These are phyloP conservation scores for Melipona bicolor DNA, from an alignment of 2,888 invertebrate species.

Conservation along the genomic window DNA sequence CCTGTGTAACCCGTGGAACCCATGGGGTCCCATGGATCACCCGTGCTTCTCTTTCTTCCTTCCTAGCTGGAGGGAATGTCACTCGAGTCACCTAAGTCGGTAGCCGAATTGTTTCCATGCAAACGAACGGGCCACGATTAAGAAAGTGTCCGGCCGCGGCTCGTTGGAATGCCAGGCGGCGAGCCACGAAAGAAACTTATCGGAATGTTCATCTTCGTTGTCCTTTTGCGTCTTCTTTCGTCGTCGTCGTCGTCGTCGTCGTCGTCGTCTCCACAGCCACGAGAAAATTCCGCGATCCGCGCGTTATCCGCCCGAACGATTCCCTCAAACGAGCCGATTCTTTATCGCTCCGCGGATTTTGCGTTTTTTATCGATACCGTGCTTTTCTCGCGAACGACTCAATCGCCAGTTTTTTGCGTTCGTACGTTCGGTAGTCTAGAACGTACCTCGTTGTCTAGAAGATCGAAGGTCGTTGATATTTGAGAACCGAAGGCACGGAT, in stretches of 20 bases:
- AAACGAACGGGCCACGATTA: constrained; percentile 73
- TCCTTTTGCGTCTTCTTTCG: constrained; percentile 56
- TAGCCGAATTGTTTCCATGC: constrained; percentile 75
- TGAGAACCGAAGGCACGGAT: not conserved
- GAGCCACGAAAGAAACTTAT: constrained; percentile 65
- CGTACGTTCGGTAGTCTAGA: not conserved
- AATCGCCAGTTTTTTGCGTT: constrained; percentile 5
- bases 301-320: constrained; percentile 4
- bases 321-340: constrained; percentile 1
- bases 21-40: constrained; percentile 76
- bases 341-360: not conserved
- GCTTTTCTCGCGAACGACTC: constrained; percentile 8
- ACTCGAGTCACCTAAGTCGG: constrained; percentile 73
- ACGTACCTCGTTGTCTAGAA: not conserved
- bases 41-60: constrained; percentile 45
- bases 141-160: constrained; percentile 70
- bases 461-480: not conserved
- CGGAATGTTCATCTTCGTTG: constrained; percentile 68
- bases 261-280: not conserved
- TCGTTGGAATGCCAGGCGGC: constrained; percentile 66
- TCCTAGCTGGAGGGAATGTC: constrained; percentile 69
- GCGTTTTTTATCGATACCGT: not conserved
- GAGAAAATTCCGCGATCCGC: constrained; percentile 55
- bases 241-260: constrained; percentile 3
- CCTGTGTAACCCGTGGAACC: constrained; percentile 68